A percentile compares a stretch with the other conserved stretches of the same genome.
These are phyloP conservation scores for Drosophila quadrilineata DNA, from an alignment of 1,140 invertebrate species.

Conservation along the genomic window DNA sequence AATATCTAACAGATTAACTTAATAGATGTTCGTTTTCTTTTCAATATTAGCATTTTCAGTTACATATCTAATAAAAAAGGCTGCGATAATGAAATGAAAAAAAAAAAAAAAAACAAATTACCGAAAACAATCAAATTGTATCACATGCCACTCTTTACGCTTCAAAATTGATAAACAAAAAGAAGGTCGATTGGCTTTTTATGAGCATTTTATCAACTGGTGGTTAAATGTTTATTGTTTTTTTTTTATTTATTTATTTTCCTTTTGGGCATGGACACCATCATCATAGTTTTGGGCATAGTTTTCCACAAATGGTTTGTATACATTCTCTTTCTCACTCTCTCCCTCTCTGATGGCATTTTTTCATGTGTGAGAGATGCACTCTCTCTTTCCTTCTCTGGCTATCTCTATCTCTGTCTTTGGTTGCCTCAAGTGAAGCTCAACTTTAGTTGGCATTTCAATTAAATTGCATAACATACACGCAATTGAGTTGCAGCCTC, in stretches of 20 bases:
- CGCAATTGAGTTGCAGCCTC: neutral
- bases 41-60: too few species aligned
- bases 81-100: neutral
- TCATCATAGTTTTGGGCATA: too few species aligned
- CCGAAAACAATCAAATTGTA: conserved; percentile 4
- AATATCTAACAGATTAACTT: too few species aligned
- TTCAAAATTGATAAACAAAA: conserved; percentile 25
- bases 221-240: neutral
- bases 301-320: conserved; percentile 6
- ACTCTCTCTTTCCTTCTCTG: neutral
- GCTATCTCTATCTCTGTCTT: neutral
- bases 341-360: neutral
- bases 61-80: too few species aligned
- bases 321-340: too few species aligned
- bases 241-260: neutral
- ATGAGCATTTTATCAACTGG: conserved; percentile 16
- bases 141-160: conserved; percentile 43
- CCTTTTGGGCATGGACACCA: neutral
- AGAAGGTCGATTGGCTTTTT: neutral
- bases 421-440: conserved; percentile 21
- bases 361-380: too few species aligned
- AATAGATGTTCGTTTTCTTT: too few species aligned
- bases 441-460: conserved; percentile 50
- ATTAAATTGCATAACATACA: conserved; percentile 58
- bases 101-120: neutral